These are phyloP conservation scores for Neoniphon sammara DNA, from an alignment of 2,797 vertebrate species.

Conservation along the genomic window DNA sequence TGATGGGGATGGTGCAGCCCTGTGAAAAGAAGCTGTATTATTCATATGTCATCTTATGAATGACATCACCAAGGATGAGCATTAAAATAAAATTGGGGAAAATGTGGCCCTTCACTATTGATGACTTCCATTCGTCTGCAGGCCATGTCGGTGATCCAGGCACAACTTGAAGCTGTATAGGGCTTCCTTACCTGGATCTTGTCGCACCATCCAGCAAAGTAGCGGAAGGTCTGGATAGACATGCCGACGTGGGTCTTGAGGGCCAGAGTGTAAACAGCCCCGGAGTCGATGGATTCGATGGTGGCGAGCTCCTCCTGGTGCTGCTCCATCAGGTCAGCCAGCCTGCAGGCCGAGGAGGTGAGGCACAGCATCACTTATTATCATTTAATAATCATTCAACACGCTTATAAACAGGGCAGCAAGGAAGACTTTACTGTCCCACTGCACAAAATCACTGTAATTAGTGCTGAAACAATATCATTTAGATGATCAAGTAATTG, in stretches of 20 bases:
- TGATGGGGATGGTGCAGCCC: slow-evolving; percentile 88
- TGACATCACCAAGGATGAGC: not conserved
- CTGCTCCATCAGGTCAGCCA: slow-evolving; percentile 91
- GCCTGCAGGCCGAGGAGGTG: slow-evolving; percentile 62
- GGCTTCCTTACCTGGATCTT: slow-evolving; percentile 87
- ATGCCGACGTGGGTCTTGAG: slow-evolving; percentile 92
- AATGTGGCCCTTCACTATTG: too few relatives aligned
- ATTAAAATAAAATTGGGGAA: not conserved
- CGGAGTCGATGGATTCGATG: slow-evolving; percentile 88
- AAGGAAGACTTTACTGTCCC: too few relatives aligned
- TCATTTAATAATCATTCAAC: not conserved
- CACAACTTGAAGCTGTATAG: too few relatives aligned
- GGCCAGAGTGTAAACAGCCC: slow-evolving; percentile 91
- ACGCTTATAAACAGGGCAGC: too few relatives aligned
- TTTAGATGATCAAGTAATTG: too few relatives aligned
- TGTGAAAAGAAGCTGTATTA: slow-evolving; percentile 52
- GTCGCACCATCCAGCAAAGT: slow-evolving; percentile 94
- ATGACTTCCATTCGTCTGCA: too few relatives aligned
- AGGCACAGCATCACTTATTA: not conserved
- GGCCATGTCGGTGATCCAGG: too few relatives aligned
- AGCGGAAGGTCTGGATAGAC: slow-evolving; percentile 92
- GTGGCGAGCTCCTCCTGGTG: slow-evolving; percentile 91
- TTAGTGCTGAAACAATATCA: too few relatives aligned
- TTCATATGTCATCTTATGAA: not conserved
- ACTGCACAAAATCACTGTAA: too few relatives aligned